Percentiles rank a stretch among this genome's conserved stretches.
Conservation (phyloP, 2,888 invertebrate genomes). For the Aquatica leii region DNA sequence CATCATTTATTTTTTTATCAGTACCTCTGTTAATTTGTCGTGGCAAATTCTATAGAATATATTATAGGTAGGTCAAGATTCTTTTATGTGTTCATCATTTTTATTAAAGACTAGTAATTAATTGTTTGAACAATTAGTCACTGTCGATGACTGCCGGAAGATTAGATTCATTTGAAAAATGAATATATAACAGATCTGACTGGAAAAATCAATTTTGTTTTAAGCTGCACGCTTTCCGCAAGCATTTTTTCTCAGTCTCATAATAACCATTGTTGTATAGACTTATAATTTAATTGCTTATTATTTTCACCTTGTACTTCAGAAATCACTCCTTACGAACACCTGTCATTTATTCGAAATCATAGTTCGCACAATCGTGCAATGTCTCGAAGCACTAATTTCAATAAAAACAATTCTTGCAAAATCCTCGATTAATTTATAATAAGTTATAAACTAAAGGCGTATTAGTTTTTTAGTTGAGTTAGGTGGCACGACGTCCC, state of each 20-base stretch:
- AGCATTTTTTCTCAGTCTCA: conserved; percentile 25
- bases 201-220: no score
- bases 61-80: no score
- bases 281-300: conserved; percentile 20
- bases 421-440: conserved; percentile 41
- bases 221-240: not conserved
- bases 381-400: conserved; percentile 43
- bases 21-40: no score
- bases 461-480: conserved; percentile 48
- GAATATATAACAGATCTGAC: no score
- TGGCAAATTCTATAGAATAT: no score
- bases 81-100: no score
- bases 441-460: conserved; percentile 49
- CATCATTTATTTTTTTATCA: not conserved
- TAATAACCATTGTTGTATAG: conserved; percentile 19
- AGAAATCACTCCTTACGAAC: conserved; percentile 33
- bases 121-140: no score
- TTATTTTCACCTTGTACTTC: conserved; percentile 24
- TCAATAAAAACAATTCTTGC: conserved; percentile 47
- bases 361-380: conserved; percentile 48
- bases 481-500: conserved; percentile 44
- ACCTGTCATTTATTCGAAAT: conserved; percentile 44
- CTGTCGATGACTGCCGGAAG: no score
- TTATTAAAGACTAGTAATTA: no score
- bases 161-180: no score